Conservation (phyloP, 2,113 vertebrate species). For the Ranitomeya imitator region DNA sequence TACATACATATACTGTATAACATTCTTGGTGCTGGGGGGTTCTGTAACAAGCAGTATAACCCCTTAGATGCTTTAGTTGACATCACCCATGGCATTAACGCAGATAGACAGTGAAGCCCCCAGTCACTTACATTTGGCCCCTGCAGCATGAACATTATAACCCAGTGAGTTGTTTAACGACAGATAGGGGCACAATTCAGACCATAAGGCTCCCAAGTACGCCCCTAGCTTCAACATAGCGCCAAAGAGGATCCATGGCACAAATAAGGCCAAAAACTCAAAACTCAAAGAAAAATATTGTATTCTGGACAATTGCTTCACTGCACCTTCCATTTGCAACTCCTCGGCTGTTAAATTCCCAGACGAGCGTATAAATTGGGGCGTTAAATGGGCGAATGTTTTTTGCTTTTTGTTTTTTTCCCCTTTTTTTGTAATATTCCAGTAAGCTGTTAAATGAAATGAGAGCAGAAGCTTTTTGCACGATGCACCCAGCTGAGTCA, state of each 20-base stretch:
- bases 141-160: no score
- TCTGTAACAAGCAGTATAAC: no score
- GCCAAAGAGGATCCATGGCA: not conserved
- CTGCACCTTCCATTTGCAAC: not conserved
- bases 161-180: no score
- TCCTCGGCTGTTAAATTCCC: not conserved
- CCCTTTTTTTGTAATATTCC: conserved; percentile 9
- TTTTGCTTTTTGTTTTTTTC: not conserved
- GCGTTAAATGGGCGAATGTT: not conserved
- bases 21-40: no score
- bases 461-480: not conserved
- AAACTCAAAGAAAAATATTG: not conserved
- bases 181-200: no score
- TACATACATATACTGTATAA: no score
- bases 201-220: no score
- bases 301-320: not conserved
- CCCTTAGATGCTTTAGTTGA: no score
- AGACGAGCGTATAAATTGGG: conserved; percentile 9
- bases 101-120: no score
- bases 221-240: not conserved
- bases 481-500: not conserved
- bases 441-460: conserved; percentile 18
- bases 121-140: no score
- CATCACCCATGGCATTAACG: no score
- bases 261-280: not conserved